Percentiles rank a stretch among this genome's conserved stretches.
phyloP scores from a whole-genome alignment of 2,113 vertebrate species.

The Notarius lentiginosus region DNA sequence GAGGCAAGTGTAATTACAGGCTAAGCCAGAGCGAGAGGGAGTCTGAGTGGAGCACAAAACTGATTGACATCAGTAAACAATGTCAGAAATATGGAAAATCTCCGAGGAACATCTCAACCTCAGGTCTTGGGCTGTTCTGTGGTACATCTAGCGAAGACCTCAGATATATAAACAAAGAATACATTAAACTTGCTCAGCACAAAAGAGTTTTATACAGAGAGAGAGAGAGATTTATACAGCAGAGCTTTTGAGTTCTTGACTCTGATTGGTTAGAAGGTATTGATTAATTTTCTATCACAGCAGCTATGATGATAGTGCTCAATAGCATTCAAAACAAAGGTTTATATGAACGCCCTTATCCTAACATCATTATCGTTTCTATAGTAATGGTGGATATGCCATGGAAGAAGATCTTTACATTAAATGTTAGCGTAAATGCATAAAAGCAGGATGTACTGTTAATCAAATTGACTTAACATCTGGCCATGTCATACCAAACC shows the following conservation, averaged over 20 bases:
- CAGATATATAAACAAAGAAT: conserved; percentile 12
- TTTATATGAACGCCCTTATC: background rate
- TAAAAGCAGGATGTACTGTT: background rate
- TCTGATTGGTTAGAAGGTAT: background rate
- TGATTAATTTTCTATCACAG: background rate
- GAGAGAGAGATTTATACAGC: background rate
- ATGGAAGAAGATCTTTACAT: background rate
- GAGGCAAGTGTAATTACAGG: conserved; percentile 22
- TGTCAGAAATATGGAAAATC: conserved; percentile 24
- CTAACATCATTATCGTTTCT: background rate
- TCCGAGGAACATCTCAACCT: conserved; percentile 20
- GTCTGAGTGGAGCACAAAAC: background rate
- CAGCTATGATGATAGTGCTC: background rate
- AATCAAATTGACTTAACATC: background rate
- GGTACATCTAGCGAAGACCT: background rate
- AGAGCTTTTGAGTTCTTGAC: background rate
- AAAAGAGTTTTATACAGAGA: background rate
- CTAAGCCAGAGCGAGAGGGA: background rate
- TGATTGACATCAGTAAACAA: conserved; percentile 41
- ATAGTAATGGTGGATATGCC: background rate
- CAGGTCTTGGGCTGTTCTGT: background rate
- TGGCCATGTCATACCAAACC: background rate
- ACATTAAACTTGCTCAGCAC: background rate
- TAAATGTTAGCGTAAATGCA: background rate
- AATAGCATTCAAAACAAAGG: background rate